These are phyloP conservation scores for Petrocephalus zakoni DNA, from an alignment of 2,113 vertebrate species.

Conservation along the genomic window DNA sequence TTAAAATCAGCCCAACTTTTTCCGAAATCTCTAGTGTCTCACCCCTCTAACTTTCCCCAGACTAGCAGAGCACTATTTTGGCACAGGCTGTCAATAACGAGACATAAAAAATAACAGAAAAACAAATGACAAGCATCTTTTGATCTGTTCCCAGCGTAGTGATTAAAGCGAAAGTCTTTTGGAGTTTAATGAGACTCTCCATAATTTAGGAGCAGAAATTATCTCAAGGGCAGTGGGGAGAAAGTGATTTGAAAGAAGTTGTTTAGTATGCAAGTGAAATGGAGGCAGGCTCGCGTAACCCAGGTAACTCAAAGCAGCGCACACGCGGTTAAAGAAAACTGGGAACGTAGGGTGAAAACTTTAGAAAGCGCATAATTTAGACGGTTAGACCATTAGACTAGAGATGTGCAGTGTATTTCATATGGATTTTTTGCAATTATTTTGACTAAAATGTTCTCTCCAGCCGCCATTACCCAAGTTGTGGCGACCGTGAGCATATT, in stretches of 20 bases:
- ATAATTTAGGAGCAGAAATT: constrained; percentile 1
- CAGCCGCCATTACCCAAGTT: not conserved
- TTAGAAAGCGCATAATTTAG: not conserved
- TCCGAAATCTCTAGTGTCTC: not conserved
- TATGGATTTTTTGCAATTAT: not conserved
- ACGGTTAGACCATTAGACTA: not conserved
- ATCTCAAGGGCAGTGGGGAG: not conserved
- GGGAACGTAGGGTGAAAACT: not conserved
- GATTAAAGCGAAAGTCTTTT: constrained; percentile 6
- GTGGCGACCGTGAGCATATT: not conserved
- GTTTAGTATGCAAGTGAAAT: not conserved
- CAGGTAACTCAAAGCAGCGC: not conserved
- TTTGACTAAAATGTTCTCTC: not conserved
- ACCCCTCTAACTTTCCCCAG: not conserved
- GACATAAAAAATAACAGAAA: constrained; percentile 1
- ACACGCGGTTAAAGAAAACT: not conserved
- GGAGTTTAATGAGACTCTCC: constrained; percentile 8
- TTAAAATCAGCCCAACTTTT: not conserved
- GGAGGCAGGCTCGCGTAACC: not conserved
- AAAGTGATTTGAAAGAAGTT: constrained; percentile 1
- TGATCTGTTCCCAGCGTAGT: constrained; percentile 10
- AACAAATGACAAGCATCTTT: constrained; percentile 7
- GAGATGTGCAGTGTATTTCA: not conserved
- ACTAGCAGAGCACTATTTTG: not conserved
- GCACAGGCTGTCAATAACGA: not conserved